phyloP scores from a whole-genome alignment of 2,888 invertebrate species.

The Scaptomyza flava region DNA sequence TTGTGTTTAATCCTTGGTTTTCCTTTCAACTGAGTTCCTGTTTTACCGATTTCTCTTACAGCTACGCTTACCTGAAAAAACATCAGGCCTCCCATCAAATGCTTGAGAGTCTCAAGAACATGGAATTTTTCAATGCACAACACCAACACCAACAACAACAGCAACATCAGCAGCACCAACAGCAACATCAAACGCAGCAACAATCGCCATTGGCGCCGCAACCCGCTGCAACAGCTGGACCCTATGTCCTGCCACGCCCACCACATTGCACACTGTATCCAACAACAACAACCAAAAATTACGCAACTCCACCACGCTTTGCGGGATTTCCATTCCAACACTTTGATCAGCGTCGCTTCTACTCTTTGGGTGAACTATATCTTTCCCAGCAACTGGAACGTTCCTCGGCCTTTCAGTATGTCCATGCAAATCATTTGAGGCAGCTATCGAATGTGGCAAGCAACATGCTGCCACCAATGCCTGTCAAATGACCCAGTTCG shows the following conservation, averaged over 20 bases:
- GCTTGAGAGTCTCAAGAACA: conserved; percentile 80
- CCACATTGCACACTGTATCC: conserved; percentile 54
- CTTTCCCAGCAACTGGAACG: conserved; percentile 82
- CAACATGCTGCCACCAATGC: conserved; percentile 67
- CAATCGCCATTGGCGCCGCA: conserved; percentile 14
- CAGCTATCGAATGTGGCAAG: conserved; percentile 72
- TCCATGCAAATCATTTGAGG: conserved; percentile 81
- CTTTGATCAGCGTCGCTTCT: conserved; percentile 82
- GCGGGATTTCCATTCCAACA: conserved; percentile 77
- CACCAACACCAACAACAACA: conserved; percentile 39
- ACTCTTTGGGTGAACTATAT: conserved; percentile 83
- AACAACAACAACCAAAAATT: conserved; percentile 47
- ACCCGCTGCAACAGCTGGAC: conserved; percentile 12
- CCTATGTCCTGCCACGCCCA: conserved; percentile 60
- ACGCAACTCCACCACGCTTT: conserved; percentile 69
- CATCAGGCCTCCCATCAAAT: conserved; percentile 83
- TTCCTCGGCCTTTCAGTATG: conserved; percentile 84
- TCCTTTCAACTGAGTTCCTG: too few species aligned
- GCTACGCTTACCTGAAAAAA: conserved; percentile 86
- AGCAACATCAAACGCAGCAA: conserved; percentile 33
- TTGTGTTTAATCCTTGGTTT: too few species aligned
- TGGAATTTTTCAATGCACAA: conserved; percentile 74
- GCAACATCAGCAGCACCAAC: conserved; percentile 33
- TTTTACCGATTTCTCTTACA: conserved; percentile 30
- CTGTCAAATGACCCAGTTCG: conserved; percentile 83